These are phyloP conservation scores for Notolepis coatsorum DNA, from an alignment of 2,797 vertebrate genomes.

Conservation along the genomic window DNA sequence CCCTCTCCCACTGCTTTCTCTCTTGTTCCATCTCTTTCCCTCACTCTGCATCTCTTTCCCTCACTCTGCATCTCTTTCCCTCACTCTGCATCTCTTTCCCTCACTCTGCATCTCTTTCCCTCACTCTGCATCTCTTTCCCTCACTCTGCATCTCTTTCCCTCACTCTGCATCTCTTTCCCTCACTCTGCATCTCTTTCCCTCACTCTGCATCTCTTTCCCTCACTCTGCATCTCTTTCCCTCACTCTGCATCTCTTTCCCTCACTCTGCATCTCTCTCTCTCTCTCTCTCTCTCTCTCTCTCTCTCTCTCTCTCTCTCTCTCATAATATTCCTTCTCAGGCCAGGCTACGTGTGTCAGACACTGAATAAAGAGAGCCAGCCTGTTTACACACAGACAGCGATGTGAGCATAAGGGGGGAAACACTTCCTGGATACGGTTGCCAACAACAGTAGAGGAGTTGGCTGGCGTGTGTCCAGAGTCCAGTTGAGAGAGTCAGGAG, in stretches of 20 bases:
- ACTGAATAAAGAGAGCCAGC: conserved; percentile 79
- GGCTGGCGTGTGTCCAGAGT: conserved; percentile 36
- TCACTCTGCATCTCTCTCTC: conserved; percentile 41
- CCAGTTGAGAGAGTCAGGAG: conserved; percentile 22
- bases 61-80: conserved; percentile 11
- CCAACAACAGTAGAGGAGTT: conserved; percentile 75
- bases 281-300: conserved; percentile 12
- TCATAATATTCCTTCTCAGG: background rate
- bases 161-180: conserved; percentile 22
- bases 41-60: conserved; percentile 22
- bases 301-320: conserved; percentile 3
- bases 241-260: conserved; percentile 20
- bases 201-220: conserved; percentile 1
- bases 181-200: conserved; percentile 11
- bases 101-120: conserved; percentile 22
- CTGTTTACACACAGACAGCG: conserved; percentile 76
- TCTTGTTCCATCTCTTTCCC: conserved; percentile 1
- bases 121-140: conserved; percentile 11
- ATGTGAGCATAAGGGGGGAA: conserved; percentile 71
- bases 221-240: conserved; percentile 19
- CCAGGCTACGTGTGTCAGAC: conserved; percentile 57
- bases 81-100: conserved; percentile 1
- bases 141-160: conserved; percentile 1
- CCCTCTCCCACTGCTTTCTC: conserved; percentile 9
- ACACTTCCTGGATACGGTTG: conserved; percentile 86